These are phyloP conservation scores for Pyralis farinalis DNA, from an alignment of 2,888 invertebrate genomes.

Conservation along the genomic window DNA sequence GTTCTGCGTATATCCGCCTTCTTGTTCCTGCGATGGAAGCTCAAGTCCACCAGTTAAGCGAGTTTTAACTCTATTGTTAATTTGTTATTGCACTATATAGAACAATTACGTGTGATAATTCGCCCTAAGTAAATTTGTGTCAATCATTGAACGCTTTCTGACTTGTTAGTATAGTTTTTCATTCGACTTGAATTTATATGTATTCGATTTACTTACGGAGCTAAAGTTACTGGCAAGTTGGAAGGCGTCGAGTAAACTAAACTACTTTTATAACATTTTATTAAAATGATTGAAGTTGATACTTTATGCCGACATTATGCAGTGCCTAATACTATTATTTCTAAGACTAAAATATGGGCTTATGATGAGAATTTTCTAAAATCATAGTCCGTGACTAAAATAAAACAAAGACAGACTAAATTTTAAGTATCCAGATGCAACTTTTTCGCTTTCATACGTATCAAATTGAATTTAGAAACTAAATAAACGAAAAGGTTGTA, in stretches of 20 bases:
- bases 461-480: background rate
- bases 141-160: no score
- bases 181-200: no score
- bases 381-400: conserved; percentile 1
- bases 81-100: background rate
- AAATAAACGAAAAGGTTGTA: conserved; percentile 18
- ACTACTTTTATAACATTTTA: no score
- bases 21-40: conserved; percentile 93
- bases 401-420: conserved; percentile 18
- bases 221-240: no score
- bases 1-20: conserved; percentile 90
- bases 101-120: no score
- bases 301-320: conserved; percentile 10
- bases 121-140: no score
- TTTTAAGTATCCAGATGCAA: conserved; percentile 13
- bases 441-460: conserved; percentile 1
- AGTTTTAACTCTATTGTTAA: background rate
- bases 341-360: background rate
- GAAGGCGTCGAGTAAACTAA: no score
- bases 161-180: no score
- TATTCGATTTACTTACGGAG: no score
- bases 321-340: background rate
- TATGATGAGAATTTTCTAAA: no score
- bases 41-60: conserved; percentile 87
- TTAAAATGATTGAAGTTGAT: no score